A percentile compares a stretch with the other conserved stretches of the same genome.
phyloP scores from a whole-genome alignment of 1,140 invertebrate genomes.

The Hyles vespertilio region DNA sequence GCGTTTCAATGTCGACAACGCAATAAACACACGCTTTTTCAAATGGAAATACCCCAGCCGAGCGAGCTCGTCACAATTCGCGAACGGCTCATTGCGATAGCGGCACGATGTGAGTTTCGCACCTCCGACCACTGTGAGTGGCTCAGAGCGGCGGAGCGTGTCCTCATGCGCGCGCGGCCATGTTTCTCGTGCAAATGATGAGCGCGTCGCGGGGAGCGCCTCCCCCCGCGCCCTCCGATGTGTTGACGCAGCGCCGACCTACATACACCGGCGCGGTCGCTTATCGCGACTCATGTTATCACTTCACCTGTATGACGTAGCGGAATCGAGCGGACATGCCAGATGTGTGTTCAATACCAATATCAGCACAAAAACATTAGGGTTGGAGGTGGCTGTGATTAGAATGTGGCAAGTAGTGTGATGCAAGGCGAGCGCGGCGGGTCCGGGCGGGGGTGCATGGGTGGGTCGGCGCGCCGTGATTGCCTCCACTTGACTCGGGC shows the following conservation, averaged over 20 bases:
- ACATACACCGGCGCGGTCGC: conserved; percentile 9
- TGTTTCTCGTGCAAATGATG: conserved; percentile 3
- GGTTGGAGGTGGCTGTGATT: too few species aligned
- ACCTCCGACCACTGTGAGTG: background rate
- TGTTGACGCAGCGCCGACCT: conserved; percentile 13
- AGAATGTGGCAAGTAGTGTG: too few species aligned
- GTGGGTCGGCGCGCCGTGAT: conserved; percentile 10
- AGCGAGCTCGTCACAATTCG: background rate
- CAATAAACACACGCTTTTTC: background rate
- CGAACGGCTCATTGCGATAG: too few species aligned
- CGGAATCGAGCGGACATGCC: background rate
- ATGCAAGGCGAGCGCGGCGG: background rate
- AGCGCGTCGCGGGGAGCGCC: background rate
- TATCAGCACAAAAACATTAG: too few species aligned
- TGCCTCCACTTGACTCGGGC: conserved; percentile 31
- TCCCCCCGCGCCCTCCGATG: background rate
- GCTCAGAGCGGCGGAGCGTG: conserved; percentile 1
- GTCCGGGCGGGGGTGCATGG: background rate
- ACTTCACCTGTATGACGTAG: conserved; percentile 57
- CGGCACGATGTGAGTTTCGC: too few species aligned
- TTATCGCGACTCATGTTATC: conserved; percentile 42
- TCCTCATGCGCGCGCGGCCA: conserved; percentile 3
- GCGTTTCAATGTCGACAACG: too few species aligned
- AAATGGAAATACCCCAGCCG: background rate
- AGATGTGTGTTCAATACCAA: too few species aligned